Conservation (phyloP, 35 echinoderm and acorn worm genomes). For the Chiridota heheva region DNA sequence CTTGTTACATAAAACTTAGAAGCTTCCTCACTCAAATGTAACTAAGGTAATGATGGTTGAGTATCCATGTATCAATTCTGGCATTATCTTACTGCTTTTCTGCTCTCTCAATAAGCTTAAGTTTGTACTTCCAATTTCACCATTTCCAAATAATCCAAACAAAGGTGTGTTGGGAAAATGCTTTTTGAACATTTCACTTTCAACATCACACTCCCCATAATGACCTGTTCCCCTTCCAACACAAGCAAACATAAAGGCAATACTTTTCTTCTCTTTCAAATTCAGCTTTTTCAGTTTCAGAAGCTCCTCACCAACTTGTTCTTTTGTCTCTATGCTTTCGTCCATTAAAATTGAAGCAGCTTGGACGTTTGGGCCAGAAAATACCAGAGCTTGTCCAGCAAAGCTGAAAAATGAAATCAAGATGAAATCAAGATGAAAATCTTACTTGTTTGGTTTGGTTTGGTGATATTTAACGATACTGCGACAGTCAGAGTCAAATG, state of each 20-base stretch:
- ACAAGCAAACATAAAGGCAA: constrained; percentile 94
- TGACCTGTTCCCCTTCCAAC: constrained; percentile 64
- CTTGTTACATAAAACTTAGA: too few relatives aligned
- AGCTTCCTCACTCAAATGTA: constrained; percentile 19
- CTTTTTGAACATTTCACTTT: constrained; percentile 78
- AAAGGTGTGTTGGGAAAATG: constrained; percentile 79
- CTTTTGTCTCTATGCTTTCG: constrained; percentile 25
- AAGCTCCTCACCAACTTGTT: constrained; percentile 43
- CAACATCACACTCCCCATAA: constrained; percentile 60
- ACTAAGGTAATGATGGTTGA: constrained; percentile 26
- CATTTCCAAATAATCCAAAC: constrained; percentile 89
- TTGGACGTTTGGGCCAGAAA: constrained; percentile 75
- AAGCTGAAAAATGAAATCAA: too few relatives aligned
- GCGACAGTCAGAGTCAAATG: too few relatives aligned
- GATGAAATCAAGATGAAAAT: too few relatives aligned
- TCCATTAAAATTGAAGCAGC: constrained; percentile 79
- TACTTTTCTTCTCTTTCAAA: constrained; percentile 53
- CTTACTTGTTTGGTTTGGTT: too few relatives aligned
- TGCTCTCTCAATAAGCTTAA: constrained; percentile 16
- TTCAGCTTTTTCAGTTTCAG: constrained; percentile 54
- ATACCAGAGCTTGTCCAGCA: too few relatives aligned
- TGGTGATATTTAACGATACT: too few relatives aligned
- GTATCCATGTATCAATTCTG: constrained; percentile 41
- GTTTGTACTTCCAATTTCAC: constrained; percentile 84
- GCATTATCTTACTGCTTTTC: not conserved